Conservation (phyloP, 1,140 invertebrate species). For the Helicoverpa armigera region DNA sequence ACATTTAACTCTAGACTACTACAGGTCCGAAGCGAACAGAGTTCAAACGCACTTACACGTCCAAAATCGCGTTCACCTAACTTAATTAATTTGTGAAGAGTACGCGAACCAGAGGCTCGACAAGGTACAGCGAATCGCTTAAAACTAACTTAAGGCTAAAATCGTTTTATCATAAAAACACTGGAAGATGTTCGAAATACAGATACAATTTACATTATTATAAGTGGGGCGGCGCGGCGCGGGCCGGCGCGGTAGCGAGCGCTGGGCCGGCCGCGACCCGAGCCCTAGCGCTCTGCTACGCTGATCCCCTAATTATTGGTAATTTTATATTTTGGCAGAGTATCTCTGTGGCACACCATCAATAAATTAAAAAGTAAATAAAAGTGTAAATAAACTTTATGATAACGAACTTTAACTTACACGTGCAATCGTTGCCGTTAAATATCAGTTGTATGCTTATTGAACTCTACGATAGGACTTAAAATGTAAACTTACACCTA, state of each 20-base stretch:
- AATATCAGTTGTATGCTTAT: constrained; percentile 83
- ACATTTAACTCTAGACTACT: constrained; percentile 81
- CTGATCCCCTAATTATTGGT: constrained; percentile 78
- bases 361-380: constrained; percentile 86
- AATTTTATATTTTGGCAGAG: constrained; percentile 87
- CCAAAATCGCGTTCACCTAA: constrained; percentile 70
- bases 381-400: constrained; percentile 86
- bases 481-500: constrained; percentile 77
- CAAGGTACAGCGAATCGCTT: constrained; percentile 83
- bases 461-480: constrained; percentile 80
- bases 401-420: constrained; percentile 81
- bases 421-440: constrained; percentile 84
- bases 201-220: constrained; percentile 72
- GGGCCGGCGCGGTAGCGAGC: background rate
- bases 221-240: constrained; percentile 66
- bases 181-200: constrained; percentile 84
- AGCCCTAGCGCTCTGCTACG: constrained; percentile 49
- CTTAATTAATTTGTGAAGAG: constrained; percentile 84
- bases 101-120: constrained; percentile 72
- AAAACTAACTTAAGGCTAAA: constrained; percentile 80
- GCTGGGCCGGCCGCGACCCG: constrained; percentile 37
- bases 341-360: constrained; percentile 87
- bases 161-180: constrained; percentile 81
- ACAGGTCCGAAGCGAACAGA: constrained; percentile 77
- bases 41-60: constrained; percentile 68